Evolutionary conservation across 1,140 invertebrate species (phyloP), one percentile per base, ranked within the genome.

Genomic region (Megalopta genalis): DNA sequence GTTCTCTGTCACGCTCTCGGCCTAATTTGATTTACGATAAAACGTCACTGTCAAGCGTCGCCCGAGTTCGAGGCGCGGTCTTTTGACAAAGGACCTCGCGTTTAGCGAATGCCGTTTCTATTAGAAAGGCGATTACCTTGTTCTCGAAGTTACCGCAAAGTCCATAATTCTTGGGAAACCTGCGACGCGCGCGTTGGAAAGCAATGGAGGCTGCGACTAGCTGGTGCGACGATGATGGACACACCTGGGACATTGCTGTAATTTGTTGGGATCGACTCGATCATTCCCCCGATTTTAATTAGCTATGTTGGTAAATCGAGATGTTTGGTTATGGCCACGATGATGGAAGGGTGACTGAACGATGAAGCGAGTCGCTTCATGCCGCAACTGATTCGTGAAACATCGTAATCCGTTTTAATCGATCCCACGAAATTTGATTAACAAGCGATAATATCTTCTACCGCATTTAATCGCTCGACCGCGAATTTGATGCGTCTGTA

Each of bases 111-210:
- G 32, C 32, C 16, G 14, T 42, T 25, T 37, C 8, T n/a, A 16
- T n/a, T 8, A 2, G 0, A 10, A 5, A 25, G 7, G 2, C 0
- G 18, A 16, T 67, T 74, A 85, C 83, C 39, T 81, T 77, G 10
- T 60, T 57, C 16, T 52, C 75, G 7, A 39, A 1, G 27, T 23
- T 42, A 54, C 16, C 65, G 9, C 9, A 69, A 1, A 86, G 70
- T 10, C 88, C 87, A 46, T 81, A 86, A 73, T 90, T 84, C 69
- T 85, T 90, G 0, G 89, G 87, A 80, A 91, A 91, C 79, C 86
- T 90, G 25, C 81, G 82, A n/a, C 89, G 84, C 12, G 90, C 90
- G 25, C 85, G 84, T 75, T 86, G 85, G 68, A 91, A 91, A 59
- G 89, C 90, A 23, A 85, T 74, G 5, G 90, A 54, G 25, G 90